Evolutionary conservation across 2,797 vertebrate genomes (phyloP), one percentile per base, ranked within the genome.

Genomic region (Rhyacichthys aspro): DNA sequence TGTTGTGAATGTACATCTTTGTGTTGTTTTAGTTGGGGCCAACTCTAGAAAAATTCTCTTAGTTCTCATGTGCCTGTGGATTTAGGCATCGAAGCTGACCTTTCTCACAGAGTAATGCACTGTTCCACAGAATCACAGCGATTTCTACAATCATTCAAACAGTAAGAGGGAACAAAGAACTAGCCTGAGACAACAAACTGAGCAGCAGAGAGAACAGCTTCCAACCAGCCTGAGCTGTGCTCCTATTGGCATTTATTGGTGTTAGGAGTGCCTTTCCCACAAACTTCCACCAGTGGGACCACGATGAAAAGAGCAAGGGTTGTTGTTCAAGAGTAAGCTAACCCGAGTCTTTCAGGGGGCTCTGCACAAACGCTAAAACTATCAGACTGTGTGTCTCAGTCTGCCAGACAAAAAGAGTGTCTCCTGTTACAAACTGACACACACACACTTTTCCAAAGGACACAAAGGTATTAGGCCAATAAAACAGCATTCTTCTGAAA

Each of bases 121-220:
- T 72, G 23, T 76, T 85, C 79, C 81, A 72, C 64, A 74, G 72
- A 76, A 82, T 68, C 80, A 49, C 53, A 55, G 57, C 9, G 43
- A 76, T 74, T 78, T 71, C 68, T 67, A 43, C 57, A 71, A 70
- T 74, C 71, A 68, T 60, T 83, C 72, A 53, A 80, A 78, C 82
- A 65, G 78, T 64, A 46, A 17, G 67, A 18, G 66, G 62, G 64
- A 84, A 81, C 83, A 84, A 88, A 83, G 85, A 76, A 57, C 17
- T 38, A 67, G 70, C 82, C 70, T 85, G 67, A 78, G 79, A 83
- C 74, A 87, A 87, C 88, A 90, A 85, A 72, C 72, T n/a, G 39
- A 19, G 70, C 53, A 34, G 57, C 23, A 58, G 68, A 63, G 76
- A 76, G 81, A 60, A 60, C 53, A 44, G 72, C 59, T 61, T 75